Evolutionary conservation across 2,113 vertebrate species (phyloP), one percentile per base, ranked within the genome.

Genomic region (Sporophila hypoxantha): DNA sequence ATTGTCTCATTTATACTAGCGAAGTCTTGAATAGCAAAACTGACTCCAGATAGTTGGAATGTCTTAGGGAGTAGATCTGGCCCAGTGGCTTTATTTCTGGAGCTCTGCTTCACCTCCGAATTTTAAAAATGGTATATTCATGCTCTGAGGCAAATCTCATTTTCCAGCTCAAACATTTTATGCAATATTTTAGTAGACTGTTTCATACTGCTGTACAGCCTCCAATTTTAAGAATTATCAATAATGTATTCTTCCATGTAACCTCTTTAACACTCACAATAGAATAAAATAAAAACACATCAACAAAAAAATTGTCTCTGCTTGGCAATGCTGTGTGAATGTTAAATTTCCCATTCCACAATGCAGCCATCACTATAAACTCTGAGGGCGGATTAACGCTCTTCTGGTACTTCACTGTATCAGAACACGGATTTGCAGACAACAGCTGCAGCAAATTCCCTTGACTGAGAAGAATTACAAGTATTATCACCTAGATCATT

Each of bases 401-500:
- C 97, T 94, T 95, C 97, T 94, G 96, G 97, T 98, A 96, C 98
- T 98, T 97, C 96, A 97, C 96, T 95, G 97, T 98, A 98, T 98
- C 98, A 98, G 98, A 98, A 98, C 97, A 97, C 6, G 98, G 98
- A 98, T 99, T 98, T 99, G 88, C 97, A 93, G 91, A 98, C 97
- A 98, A 98, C 98, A 99, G 98, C 99, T 99, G 98, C 97, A 97
- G 98, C 97, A 96, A 97, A 98, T 98, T 99, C 98, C 99, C 98
- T 97, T 98, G 99, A 98, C 99, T 98, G 98, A 99, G 98, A 99
- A 98, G 98, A 99, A 99, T 99, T 98, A 99, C 98, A 99, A 98
- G 98, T 98, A 99, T 99, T 98, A 99, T 99, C 99, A 99, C 99
- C 98, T 98, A 98, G 98, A 99, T 99, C 99, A 99, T 99, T 99